Conservation (phyloP, 2,797 vertebrate species). For the Sternarchorhynchus goeldii region DNA sequence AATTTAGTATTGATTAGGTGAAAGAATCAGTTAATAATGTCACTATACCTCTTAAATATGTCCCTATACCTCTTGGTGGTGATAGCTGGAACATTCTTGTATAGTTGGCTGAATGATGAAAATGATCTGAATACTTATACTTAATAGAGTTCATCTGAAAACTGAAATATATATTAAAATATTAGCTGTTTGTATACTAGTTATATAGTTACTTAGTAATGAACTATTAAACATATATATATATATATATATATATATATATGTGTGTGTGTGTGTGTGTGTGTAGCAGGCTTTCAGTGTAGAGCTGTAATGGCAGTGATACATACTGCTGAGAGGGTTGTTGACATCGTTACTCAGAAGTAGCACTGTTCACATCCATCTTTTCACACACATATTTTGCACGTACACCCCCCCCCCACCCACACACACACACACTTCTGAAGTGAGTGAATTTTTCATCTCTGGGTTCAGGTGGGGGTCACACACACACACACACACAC, state of each 20-base stretch:
- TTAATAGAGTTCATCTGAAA: not conserved
- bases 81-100: too few relatives aligned
- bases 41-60: too few relatives aligned
- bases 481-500: constrained; percentile 65
- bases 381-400: constrained; percentile 44
- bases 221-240: constrained; percentile 10
- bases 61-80: too few relatives aligned
- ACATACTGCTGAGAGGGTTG: constrained; percentile 71
- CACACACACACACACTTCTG: constrained; percentile 68
- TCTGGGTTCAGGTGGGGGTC: constrained; percentile 78
- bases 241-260: too few relatives aligned
- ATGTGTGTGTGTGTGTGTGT: too few relatives aligned
- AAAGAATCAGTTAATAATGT: too few relatives aligned
- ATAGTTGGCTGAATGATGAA: too few relatives aligned
- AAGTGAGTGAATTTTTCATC: constrained; percentile 82
- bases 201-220: constrained; percentile 23
- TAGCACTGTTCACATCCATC: constrained; percentile 69
- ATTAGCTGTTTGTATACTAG: constrained; percentile 8
- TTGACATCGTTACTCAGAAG: constrained; percentile 83
- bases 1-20: too few relatives aligned
- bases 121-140: too few relatives aligned
- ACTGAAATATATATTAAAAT: constrained; percentile 12
- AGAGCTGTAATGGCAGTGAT: constrained; percentile 71
- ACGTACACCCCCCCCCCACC: not conserved
- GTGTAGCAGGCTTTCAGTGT: constrained; percentile 20